These are phyloP conservation scores for Pristionchus exspectatus DNA, from an alignment of 2,888 invertebrate genomes.

Conservation along the genomic window DNA sequence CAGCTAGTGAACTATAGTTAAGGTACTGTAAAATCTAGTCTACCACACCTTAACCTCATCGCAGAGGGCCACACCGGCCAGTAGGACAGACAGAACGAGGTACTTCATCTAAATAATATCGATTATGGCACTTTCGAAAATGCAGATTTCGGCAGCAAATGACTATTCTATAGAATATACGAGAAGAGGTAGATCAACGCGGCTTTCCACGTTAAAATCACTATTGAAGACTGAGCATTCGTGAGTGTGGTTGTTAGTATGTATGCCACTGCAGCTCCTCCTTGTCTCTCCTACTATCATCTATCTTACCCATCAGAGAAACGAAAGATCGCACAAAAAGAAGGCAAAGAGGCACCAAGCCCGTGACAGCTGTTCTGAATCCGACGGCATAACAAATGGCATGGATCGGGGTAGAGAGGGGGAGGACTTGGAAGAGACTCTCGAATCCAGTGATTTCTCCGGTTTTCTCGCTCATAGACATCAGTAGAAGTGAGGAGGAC, in stretches of 20 bases:
- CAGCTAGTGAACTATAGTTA: background rate
- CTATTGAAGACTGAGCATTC: background rate
- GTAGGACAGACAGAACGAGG: background rate
- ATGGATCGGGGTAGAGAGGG: background rate
- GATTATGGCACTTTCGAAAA: too few relatives aligned
- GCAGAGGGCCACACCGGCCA: background rate
- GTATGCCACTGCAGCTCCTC: background rate
- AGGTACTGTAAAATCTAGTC: background rate
- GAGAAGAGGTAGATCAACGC: background rate
- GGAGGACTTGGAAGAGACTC: background rate
- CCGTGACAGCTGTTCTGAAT: background rate
- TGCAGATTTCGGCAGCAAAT: too few relatives aligned
- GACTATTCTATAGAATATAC: too few relatives aligned
- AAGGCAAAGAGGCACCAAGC: background rate
- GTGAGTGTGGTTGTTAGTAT: conserved; percentile 7
- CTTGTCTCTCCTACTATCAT: background rate
- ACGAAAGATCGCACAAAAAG: background rate
- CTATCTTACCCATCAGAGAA: background rate
- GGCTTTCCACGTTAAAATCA: too few relatives aligned
- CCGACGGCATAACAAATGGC: conserved; percentile 4
- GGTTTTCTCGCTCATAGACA: background rate
- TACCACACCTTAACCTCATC: conserved; percentile 50
- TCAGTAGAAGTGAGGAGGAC: background rate
- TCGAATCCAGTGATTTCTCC: background rate
- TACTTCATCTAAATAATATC: conserved; percentile 41